Percentiles rank a stretch among this genome's conserved stretches.
These are phyloP conservation scores for Protaetia brevitarsis DNA, from an alignment of 1,140 invertebrate genomes.

Conservation along the genomic window DNA sequence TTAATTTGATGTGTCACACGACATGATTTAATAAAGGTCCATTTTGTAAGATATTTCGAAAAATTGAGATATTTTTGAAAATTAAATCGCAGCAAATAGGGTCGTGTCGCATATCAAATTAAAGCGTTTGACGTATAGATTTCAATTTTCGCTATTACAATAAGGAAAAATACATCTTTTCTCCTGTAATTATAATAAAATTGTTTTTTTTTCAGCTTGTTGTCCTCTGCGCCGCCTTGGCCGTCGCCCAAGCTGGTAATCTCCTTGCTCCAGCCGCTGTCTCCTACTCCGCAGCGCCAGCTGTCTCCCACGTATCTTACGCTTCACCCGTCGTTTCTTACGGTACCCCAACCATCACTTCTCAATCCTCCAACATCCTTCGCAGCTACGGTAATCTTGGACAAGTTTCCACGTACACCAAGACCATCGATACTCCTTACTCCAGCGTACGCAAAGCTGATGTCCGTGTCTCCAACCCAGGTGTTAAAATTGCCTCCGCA, in stretches of 20 bases:
- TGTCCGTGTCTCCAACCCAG: conserved; percentile 62
- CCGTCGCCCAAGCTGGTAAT: conserved; percentile 59
- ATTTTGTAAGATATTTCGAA: too few relatives aligned
- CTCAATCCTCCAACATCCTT: conserved; percentile 60
- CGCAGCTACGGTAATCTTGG: conserved; percentile 62
- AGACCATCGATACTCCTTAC: conserved; percentile 65
- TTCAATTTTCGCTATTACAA: too few relatives aligned
- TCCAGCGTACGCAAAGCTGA: conserved; percentile 64
- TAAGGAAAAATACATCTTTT: too few relatives aligned
- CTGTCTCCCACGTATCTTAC: conserved; percentile 31
- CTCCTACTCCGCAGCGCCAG: conserved; percentile 32
- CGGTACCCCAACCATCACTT: conserved; percentile 53
- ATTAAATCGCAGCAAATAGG: too few relatives aligned
- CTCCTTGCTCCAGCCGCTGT: conserved; percentile 50
- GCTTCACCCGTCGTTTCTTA: conserved; percentile 38
- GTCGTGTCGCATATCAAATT: too few relatives aligned
- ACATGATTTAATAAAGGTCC: too few relatives aligned
- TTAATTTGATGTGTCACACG: too few relatives aligned
- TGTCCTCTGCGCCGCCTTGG: conserved; percentile 63
- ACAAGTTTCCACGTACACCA: conserved; percentile 61
- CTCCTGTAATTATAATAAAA: conserved; percentile 32
- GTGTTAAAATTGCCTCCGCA: conserved; percentile 47
- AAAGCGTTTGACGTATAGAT: too few relatives aligned
- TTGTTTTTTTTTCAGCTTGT: conserved; percentile 54
- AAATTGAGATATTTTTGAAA: too few relatives aligned